Conservation (phyloP, 2,888 invertebrate genomes). For the Hylaea fasciaria region DNA sequence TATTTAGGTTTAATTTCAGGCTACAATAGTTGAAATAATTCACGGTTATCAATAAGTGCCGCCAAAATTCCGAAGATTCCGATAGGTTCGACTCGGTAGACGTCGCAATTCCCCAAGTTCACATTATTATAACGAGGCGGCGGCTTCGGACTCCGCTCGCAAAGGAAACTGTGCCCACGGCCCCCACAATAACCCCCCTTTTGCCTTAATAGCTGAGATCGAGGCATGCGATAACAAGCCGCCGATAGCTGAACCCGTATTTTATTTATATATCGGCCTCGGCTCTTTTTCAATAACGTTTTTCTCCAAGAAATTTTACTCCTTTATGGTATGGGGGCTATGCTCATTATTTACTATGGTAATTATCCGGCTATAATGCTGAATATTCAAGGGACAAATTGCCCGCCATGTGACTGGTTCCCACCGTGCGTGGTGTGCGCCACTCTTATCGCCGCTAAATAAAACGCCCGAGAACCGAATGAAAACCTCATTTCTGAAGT, state of each 20-base stretch:
- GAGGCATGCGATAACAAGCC: constrained; percentile 85
- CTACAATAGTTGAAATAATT: constrained; percentile 36
- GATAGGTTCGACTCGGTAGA: constrained; percentile 72
- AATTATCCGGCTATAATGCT: constrained; percentile 76
- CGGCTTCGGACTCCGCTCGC: constrained; percentile 69
- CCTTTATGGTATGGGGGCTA: constrained; percentile 77
- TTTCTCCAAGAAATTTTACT: constrained; percentile 82
- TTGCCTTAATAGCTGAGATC: constrained; percentile 80
- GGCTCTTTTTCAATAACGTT: constrained; percentile 83
- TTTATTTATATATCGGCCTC: constrained; percentile 83
- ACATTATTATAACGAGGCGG: constrained; percentile 85
- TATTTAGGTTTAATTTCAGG: constrained; percentile 27
- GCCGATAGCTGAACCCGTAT: constrained; percentile 85
- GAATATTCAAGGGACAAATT: constrained; percentile 76
- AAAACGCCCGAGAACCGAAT: constrained; percentile 1
- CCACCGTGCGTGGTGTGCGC: constrained; percentile 45
- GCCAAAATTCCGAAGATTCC: constrained; percentile 51
- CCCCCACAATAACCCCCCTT: constrained; percentile 77
- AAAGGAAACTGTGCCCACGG: constrained; percentile 82
- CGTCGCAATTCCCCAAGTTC: constrained; percentile 81
- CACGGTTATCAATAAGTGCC: constrained; percentile 44
- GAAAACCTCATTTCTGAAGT: constrained; percentile 7
- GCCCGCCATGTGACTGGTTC: constrained; percentile 63
- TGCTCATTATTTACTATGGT: constrained; percentile 78
- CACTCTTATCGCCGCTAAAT: constrained; percentile 10